phyloP scores from a whole-genome alignment of 2,797 vertebrate species.

The Acanthurus lineatus region DNA sequence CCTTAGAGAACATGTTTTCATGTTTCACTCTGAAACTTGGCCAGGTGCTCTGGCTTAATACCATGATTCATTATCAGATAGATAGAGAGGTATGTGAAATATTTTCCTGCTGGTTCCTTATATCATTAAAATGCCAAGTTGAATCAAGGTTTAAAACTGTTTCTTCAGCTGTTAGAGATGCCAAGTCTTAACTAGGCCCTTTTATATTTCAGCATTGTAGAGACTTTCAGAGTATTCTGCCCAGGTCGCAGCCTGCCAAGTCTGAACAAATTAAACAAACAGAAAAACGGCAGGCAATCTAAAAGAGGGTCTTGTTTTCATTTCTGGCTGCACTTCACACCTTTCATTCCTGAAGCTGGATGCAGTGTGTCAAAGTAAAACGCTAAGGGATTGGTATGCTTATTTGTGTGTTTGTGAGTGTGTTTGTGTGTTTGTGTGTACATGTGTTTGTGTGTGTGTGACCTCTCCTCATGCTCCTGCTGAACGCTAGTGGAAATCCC shows the following conservation, averaged over 20 bases:
- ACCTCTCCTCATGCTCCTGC: background rate
- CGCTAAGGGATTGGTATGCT: background rate
- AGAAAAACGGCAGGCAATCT: no score
- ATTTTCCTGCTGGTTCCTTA: background rate
- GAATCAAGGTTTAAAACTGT: slow-evolving; percentile 26
- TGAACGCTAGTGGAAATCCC: slow-evolving; percentile 75
- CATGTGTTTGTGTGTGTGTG: slow-evolving; percentile 18
- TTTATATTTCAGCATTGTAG: no score
- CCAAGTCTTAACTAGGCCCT: no score
- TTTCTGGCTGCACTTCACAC: background rate
- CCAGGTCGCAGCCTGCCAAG: no score
- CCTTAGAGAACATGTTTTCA: background rate
- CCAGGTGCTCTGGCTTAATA: background rate
- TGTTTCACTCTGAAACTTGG: background rate
- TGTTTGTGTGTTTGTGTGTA: slow-evolving; percentile 18
- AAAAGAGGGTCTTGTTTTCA: background rate
- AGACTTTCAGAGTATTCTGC: no score
- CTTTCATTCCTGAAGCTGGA: background rate
- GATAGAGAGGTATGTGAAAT: slow-evolving; percentile 32
- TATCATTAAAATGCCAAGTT: slow-evolving; percentile 46
- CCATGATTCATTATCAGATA: slow-evolving; percentile 2
- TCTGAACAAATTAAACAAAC: no score
- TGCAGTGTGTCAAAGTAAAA: slow-evolving; percentile 9
- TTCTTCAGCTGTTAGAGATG: background rate
- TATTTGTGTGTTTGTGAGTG: slow-evolving; percentile 12